Conservation (phyloP, 2,113 vertebrate genomes). For the Heterocephalus glaber region DNA sequence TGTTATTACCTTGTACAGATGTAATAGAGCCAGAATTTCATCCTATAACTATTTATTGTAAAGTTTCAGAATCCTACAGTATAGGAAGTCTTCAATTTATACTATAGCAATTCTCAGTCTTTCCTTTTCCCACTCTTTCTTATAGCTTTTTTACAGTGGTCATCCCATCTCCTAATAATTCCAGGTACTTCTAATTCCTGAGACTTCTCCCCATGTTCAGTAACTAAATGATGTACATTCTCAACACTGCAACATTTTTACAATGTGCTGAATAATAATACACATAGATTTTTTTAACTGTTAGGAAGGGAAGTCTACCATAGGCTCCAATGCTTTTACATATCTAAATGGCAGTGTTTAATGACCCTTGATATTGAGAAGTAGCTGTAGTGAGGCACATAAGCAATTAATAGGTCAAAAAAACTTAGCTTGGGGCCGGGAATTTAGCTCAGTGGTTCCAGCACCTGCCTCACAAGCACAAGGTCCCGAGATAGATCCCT, state of each 20-base stretch:
- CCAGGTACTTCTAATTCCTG: neutral
- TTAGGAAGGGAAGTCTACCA: neutral
- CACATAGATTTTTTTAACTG: neutral
- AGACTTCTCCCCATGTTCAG: neutral
- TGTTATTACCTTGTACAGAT: neutral
- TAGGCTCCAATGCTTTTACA: neutral
- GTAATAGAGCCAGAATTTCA: neutral
- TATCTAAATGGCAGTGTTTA: neutral
- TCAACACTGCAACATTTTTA: neutral
- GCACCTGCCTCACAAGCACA: too few species aligned
- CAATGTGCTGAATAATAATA: neutral
- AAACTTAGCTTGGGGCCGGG: too few species aligned
- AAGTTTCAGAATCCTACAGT: neutral
- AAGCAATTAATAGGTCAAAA: neutral
- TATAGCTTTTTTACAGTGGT: neutral
- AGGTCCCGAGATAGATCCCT: too few species aligned
- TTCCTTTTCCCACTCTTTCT: neutral
- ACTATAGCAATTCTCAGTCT: neutral
- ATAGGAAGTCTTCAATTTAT: neutral
- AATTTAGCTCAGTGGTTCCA: too few species aligned
- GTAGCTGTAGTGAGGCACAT: neutral
- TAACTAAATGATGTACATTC: neutral
- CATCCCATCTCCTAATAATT: neutral
- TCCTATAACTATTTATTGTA: neutral
- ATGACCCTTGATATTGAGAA: neutral